Percentiles rank a stretch among this genome's conserved stretches.
These are phyloP conservation scores for Drosophila pallidifrons DNA, from an alignment of 1,140 invertebrate species.

Conservation along the genomic window DNA sequence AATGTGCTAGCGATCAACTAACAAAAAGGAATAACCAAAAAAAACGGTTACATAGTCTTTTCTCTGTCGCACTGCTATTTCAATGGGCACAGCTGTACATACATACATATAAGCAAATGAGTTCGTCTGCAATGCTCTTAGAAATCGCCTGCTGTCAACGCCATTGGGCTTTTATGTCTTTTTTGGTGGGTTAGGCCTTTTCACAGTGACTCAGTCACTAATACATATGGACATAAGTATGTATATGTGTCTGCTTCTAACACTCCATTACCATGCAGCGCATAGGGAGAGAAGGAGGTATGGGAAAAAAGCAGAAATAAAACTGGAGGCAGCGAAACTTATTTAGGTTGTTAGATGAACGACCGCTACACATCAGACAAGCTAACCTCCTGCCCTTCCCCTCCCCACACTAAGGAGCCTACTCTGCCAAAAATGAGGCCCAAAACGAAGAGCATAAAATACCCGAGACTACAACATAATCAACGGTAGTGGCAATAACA, in stretches of 20 bases:
- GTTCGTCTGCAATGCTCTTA: neutral
- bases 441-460: slow-evolving; percentile 37
- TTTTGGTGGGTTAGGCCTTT: slow-evolving; percentile 55
- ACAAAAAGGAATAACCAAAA: too few relatives aligned
- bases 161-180: slow-evolving; percentile 56
- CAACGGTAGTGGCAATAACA: slow-evolving; percentile 31
- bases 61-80: too few relatives aligned
- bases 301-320: slow-evolving; percentile 23
- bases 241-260: slow-evolving; percentile 40
- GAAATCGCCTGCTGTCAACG: slow-evolving; percentile 45
- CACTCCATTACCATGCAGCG: slow-evolving; percentile 63
- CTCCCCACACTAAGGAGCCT: neutral
- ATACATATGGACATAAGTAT: neutral
- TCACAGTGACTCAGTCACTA: slow-evolving; percentile 54
- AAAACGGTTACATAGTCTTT: too few relatives aligned
- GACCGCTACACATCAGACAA: slow-evolving; percentile 56
- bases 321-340: slow-evolving; percentile 64
- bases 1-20: too few relatives aligned
- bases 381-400: slow-evolving; percentile 10
- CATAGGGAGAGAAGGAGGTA: slow-evolving; percentile 36
- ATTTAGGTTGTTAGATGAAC: slow-evolving; percentile 77
- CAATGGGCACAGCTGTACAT: too few relatives aligned
- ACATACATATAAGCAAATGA: slow-evolving; percentile 18
- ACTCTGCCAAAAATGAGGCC: slow-evolving; percentile 1
- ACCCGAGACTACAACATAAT: slow-evolving; percentile 55